Evolutionary conservation across 2,888 invertebrate genomes (phyloP), one percentile per base, ranked within the genome.

Genomic region (Labia minor): DNA sequence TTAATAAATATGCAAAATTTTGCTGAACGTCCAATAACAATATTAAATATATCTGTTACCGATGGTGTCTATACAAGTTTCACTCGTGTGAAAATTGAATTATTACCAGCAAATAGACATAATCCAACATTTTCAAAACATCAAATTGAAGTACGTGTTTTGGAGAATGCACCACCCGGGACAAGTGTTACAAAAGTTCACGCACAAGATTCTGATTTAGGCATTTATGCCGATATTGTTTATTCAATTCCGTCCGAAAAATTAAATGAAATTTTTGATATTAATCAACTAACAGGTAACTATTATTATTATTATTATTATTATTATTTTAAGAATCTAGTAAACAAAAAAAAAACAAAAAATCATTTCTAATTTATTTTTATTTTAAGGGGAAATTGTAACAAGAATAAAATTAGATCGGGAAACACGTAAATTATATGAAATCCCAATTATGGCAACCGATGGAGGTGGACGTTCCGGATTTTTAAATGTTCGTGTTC

Each of bases 51-150:
- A 33, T 95, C 95, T 1, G 96, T 94, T 49, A 92, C 92, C 67
- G 97, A 98, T 80, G 96, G 96, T 33, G 92, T 96, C 37, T 95
- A 94, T 79, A 94, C 93, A 6, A 90, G 87, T 71, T 95, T 90
- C 78, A 87, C 93, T 1, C 81, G 91, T 71, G 83, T 92, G 16
- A 89, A 89, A 79, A 87, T 92, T 64, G 84, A 88, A 73, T 82
- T 89, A 70, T 79, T 89, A 68, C 86, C 92, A 8, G 87, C 89
- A 69, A 95, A 95, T 80, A 81, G 83, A 71, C 84, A 87, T 76
- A 82, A 88, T 72, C 95, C 95, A 10, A 81, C 82, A 70, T 95
- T 96, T 78, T 82, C 85, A 16, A 87, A 90, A 74, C 80, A 85
- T 1, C 81, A 88, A 68, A 87, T 92, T 75, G 90, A 92, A 74